These are phyloP conservation scores for Drosophila carrolli DNA, from an alignment of 1,140 invertebrate genomes.

Conservation along the genomic window DNA sequence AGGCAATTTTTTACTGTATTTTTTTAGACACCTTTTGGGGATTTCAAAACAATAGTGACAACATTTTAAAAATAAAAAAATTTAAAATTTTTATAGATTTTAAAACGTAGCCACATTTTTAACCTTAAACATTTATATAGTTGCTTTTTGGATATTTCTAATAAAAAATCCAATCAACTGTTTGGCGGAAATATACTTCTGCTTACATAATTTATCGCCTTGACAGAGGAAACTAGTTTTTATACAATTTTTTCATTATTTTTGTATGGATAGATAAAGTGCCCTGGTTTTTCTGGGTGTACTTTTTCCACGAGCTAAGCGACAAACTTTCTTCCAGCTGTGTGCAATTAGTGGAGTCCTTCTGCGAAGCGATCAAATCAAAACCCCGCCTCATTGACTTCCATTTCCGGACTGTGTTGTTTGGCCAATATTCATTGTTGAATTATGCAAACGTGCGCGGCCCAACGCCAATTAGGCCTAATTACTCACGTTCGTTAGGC, in stretches of 20 bases:
- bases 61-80: no score
- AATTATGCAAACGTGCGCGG: constrained; percentile 42
- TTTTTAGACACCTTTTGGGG: no score
- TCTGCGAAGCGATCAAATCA: not conserved
- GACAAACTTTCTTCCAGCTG: constrained; percentile 2
- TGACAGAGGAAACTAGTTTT: no score
- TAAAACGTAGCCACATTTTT: no score
- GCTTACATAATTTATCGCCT: no score
- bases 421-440: constrained; percentile 40
- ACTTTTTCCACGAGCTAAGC: not conserved
- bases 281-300: not conserved
- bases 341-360: constrained; percentile 15
- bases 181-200: no score
- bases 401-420: not conserved
- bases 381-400: not conserved
- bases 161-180: not conserved
- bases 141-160: not conserved
- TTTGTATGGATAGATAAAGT: no score
- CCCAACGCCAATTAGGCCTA: constrained; percentile 37
- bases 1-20: no score
- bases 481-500: constrained; percentile 50
- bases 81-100: no score
- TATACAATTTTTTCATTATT: no score
- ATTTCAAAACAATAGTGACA: no score
- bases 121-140: no score